Evolutionary conservation across 2,797 vertebrate genomes (phyloP).

Genomic region (Channa striata): DNA sequence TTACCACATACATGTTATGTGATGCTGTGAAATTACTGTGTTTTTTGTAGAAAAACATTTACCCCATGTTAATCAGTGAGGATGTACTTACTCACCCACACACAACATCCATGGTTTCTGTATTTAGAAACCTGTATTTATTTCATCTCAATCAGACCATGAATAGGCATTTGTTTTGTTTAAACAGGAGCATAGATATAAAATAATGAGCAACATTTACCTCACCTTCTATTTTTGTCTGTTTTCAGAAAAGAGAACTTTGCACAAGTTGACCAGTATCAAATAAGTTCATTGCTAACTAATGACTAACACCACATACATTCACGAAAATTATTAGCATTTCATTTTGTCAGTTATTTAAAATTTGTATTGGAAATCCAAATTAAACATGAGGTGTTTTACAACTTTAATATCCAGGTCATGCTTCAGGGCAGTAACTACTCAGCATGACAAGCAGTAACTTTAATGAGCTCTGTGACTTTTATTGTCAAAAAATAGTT

Average conservation of each 20-base stretch:
- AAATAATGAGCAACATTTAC: slow-evolving; percentile 21
- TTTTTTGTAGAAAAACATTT: background rate
- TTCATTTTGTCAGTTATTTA: background rate
- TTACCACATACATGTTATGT: background rate
- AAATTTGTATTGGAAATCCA: background rate
- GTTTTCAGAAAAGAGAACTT: background rate
- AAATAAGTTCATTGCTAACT: background rate
- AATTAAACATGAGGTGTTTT: slow-evolving; percentile 10
- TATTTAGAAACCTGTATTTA: no score
- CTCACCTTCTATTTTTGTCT: background rate
- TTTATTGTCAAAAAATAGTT: slow-evolving; percentile 24
- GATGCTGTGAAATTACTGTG: background rate
- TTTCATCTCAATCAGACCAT: slow-evolving; percentile 44
- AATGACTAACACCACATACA: no score
- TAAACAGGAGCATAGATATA: slow-evolving; percentile 49
- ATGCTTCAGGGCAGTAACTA: background rate
- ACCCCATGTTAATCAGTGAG: background rate
- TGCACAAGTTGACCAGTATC: background rate
- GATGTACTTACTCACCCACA: background rate
- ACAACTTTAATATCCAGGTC: slow-evolving; percentile 17
- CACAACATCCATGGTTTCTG: background rate
- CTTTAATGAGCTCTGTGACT: slow-evolving; percentile 1
- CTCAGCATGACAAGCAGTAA: background rate
- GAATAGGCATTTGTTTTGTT: slow-evolving; percentile 70
- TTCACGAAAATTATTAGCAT: no score